Evolutionary conservation across 2,888 invertebrate species (phyloP).

Genomic region (Platycheirus rosarum): DNA sequence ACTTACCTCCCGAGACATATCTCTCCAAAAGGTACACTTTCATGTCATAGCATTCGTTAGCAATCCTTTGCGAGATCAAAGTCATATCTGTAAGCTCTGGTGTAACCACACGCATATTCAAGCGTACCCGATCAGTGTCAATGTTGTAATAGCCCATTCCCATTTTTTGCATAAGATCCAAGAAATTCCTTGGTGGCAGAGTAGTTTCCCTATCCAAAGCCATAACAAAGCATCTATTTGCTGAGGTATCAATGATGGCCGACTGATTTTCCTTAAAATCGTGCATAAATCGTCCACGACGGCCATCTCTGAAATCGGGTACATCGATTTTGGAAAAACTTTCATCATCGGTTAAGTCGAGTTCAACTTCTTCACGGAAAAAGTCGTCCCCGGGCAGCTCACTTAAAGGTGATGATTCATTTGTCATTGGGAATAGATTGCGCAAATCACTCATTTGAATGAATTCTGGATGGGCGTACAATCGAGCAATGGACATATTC

Average conservation of each 20-base stretch:
- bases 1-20: slow-evolving; percentile 86
- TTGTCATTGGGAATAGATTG: slow-evolving; percentile 76
- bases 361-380: slow-evolving; percentile 92
- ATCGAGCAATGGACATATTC: slow-evolving; percentile 78
- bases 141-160: slow-evolving; percentile 91
- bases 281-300: slow-evolving; percentile 93
- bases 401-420: slow-evolving; percentile 54
- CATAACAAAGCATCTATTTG: slow-evolving; percentile 94
- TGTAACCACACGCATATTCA: slow-evolving; percentile 89
- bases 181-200: slow-evolving; percentile 90
- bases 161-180: slow-evolving; percentile 91
- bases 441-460: slow-evolving; percentile 79
- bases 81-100: slow-evolving; percentile 87
- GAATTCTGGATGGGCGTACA: slow-evolving; percentile 79
- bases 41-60: slow-evolving; percentile 87
- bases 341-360: slow-evolving; percentile 87
- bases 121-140: slow-evolving; percentile 89
- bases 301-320: slow-evolving; percentile 91
- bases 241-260: slow-evolving; percentile 90
- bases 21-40: slow-evolving; percentile 90
- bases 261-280: slow-evolving; percentile 92
- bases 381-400: slow-evolving; percentile 81
- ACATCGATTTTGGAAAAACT: slow-evolving; percentile 93
- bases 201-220: slow-evolving; percentile 91
- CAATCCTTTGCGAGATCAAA: slow-evolving; percentile 87